These are phyloP conservation scores for Pluvianellus socialis DNA, from an alignment of 2,113 vertebrate genomes.

Conservation along the genomic window DNA sequence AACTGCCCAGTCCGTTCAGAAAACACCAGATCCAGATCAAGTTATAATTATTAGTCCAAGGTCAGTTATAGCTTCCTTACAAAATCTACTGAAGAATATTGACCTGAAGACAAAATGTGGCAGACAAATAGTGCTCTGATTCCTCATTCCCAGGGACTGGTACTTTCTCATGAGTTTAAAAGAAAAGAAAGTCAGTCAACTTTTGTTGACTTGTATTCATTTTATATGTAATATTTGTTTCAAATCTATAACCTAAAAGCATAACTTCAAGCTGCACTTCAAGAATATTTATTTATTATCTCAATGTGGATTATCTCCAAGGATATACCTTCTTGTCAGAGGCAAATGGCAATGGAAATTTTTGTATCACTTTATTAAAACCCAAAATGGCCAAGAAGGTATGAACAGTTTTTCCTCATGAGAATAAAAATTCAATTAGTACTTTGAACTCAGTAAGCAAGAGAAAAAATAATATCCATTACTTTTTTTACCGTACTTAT, in stretches of 20 bases:
- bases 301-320: background rate
- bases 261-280: background rate
- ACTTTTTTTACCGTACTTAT: slow-evolving; percentile 10
- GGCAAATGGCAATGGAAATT: background rate
- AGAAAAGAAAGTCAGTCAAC: background rate
- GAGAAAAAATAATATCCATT: background rate
- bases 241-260: background rate
- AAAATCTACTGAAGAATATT: background rate
- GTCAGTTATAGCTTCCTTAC: background rate
- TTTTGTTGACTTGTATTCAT: background rate
- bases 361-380: background rate
- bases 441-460: slow-evolving; percentile 30
- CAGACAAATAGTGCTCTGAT: background rate
- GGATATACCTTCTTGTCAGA: background rate
- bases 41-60: background rate
- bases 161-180: background rate
- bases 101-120: background rate
- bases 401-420: background rate
- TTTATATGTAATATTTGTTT: background rate
- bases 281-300: background rate
- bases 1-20: background rate
- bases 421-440: slow-evolving; percentile 19
- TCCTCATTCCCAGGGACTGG: background rate
- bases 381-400: background rate
- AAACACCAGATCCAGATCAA: background rate